Percentiles rank a stretch among this genome's conserved stretches.
phyloP scores from a whole-genome alignment of 2,797 vertebrate genomes.

The Columba guinea region DNA sequence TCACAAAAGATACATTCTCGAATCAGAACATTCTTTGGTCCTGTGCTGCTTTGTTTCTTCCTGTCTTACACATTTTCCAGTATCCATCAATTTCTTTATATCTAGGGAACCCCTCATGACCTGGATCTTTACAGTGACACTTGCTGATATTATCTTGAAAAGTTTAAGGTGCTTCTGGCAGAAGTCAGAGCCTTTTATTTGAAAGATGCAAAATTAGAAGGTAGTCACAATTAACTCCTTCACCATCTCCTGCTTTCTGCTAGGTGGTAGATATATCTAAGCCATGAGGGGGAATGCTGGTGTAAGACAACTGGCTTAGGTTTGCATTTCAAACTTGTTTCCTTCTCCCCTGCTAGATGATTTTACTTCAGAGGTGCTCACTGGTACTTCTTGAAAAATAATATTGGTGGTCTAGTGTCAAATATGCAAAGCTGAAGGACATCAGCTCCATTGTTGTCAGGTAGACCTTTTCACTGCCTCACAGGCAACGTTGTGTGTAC shows the following conservation, averaged over 20 bases:
- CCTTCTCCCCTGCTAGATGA: background rate
- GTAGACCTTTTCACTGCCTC: background rate
- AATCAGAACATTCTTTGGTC: background rate
- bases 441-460: background rate
- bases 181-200: constrained; percentile 8
- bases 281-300: background rate
- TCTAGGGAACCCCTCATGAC: background rate
- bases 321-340: background rate
- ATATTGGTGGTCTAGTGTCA: background rate
- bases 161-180: constrained; percentile 18
- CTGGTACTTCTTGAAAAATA: background rate
- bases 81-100: background rate
- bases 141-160: constrained; percentile 49
- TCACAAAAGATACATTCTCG: background rate
- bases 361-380: background rate
- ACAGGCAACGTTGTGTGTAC: fast-evolving
- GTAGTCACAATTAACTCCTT: background rate
- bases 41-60: background rate
- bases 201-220: background rate
- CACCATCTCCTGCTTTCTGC: background rate
- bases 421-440: background rate
- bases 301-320: background rate
- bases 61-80: background rate
- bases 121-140: constrained; percentile 15
- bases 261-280: background rate